Evolutionary conservation across 2,113 vertebrate genomes (phyloP).

Genomic region (Melanocharis versteri): DNA sequence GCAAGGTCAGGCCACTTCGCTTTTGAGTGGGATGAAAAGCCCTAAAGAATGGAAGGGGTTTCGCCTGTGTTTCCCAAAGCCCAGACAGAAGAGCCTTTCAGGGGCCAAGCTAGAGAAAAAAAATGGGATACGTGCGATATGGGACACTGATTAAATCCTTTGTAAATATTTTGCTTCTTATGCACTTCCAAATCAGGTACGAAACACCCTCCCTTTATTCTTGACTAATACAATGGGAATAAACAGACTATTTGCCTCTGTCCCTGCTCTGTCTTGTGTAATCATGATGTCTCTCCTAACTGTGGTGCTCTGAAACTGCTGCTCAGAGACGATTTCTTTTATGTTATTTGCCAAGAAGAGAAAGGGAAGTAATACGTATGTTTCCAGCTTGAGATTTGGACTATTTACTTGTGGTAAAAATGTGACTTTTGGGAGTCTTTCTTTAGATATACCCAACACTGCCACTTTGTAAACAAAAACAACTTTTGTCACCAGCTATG

Average conservation of each 20-base stretch:
- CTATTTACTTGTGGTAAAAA: slow-evolving; percentile 31
- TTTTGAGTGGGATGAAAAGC: background rate
- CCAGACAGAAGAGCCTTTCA: background rate
- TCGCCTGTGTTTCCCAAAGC: background rate
- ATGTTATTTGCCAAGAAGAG: background rate
- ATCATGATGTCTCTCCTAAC: background rate
- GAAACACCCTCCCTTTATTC: background rate
- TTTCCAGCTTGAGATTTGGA: slow-evolving; percentile 35
- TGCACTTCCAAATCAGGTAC: background rate
- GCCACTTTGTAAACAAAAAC: slow-evolving; percentile 62
- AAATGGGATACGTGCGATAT: background rate
- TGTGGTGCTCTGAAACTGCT: background rate
- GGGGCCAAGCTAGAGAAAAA: background rate
- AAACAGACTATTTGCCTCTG: background rate
- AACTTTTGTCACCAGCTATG: slow-evolving; percentile 55
- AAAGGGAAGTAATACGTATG: background rate
- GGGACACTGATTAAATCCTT: background rate
- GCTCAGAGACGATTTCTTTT: background rate
- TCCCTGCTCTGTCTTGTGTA: background rate
- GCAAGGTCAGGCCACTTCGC: background rate
- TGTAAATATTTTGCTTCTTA: background rate
- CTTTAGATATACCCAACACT: slow-evolving; percentile 17
- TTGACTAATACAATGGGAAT: background rate
- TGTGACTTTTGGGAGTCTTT: slow-evolving; percentile 57
- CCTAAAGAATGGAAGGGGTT: background rate